Percentiles rank a stretch among this genome's conserved stretches.
These are phyloP conservation scores for Macrotus californicus DNA, from an alignment of 2,113 vertebrate genomes.

Conservation along the genomic window DNA sequence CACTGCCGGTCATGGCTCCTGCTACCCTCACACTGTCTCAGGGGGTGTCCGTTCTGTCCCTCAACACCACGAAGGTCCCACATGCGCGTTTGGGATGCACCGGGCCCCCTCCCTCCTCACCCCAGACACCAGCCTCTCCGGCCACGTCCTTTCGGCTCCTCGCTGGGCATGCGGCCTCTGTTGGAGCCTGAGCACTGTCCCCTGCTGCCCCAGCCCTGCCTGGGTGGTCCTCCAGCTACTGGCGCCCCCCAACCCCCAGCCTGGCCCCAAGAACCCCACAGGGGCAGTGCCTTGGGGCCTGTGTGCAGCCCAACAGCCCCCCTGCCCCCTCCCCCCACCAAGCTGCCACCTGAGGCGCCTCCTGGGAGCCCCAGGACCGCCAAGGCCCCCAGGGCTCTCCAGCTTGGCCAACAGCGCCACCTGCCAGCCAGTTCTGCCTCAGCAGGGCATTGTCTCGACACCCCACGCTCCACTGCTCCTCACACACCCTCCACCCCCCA, in stretches of 20 bases:
- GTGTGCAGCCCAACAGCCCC: no score
- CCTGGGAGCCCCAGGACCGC: accelerated
- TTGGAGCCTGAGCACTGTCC: accelerated
- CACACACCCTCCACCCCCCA: background rate
- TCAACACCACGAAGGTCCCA: accelerated
- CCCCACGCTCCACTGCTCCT: accelerated
- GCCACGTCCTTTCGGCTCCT: no score
- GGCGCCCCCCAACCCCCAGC: no score
- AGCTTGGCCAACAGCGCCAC: accelerated
- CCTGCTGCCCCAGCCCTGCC: background rate
- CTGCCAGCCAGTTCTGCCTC: background rate
- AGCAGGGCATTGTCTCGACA: accelerated
- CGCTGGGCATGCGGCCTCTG: accelerated
- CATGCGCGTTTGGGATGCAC: accelerated
- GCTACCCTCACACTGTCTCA: accelerated
- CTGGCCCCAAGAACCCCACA: background rate
- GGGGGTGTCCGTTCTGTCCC: accelerated
- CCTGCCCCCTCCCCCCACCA: accelerated
- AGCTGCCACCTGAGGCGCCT: background rate
- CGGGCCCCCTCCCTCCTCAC: background rate
- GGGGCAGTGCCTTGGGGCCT: accelerated
- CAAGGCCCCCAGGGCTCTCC: accelerated
- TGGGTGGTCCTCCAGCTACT: background rate
- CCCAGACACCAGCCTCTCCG: accelerated
- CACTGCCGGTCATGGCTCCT: accelerated